phyloP scores from a whole-genome alignment of 2,113 vertebrate species.

The Perccottus glenii region DNA sequence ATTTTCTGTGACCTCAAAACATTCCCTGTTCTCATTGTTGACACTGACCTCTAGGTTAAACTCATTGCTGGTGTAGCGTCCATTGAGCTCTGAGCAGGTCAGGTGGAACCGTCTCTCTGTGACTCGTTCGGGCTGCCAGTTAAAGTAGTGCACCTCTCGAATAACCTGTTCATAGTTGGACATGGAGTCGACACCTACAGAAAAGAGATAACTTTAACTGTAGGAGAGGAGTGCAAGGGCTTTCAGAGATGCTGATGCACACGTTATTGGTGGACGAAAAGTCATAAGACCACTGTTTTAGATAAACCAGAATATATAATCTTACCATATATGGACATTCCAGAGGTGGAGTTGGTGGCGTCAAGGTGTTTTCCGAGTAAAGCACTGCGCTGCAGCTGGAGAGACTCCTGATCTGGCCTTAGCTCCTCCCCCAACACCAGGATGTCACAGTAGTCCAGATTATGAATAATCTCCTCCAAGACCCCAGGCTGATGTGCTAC shows the following conservation, averaged over 20 bases:
- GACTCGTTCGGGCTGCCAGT: constrained; percentile 77
- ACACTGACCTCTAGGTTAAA: constrained; percentile 89
- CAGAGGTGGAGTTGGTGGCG: constrained; percentile 93
- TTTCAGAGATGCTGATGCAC: no score
- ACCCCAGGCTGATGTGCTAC: constrained; percentile 78
- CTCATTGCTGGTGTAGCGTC: constrained; percentile 94
- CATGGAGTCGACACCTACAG: constrained; percentile 92
- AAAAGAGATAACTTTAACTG: neutral
- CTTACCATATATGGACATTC: constrained; percentile 95
- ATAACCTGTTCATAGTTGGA: constrained; percentile 91
- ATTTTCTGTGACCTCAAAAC: no score
- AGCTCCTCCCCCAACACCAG: constrained; percentile 90
- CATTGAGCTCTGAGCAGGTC: constrained; percentile 95
- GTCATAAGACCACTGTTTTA: no score
- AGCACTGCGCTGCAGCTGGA: constrained; percentile 82
- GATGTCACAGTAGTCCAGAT: constrained; percentile 96
- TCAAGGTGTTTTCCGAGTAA: constrained; percentile 91
- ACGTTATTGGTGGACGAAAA: no score
- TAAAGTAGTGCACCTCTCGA: constrained; percentile 85
- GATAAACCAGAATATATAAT: neutral
- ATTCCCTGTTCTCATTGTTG: neutral
- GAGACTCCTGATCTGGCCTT: constrained; percentile 84
- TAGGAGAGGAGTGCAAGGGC: no score
- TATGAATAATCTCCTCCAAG: constrained; percentile 91
- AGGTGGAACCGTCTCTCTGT: constrained; percentile 86